Base-by-base conservation (phyloP, 2,797 vertebrate species). In the Acanthiza pusilla region DNA sequence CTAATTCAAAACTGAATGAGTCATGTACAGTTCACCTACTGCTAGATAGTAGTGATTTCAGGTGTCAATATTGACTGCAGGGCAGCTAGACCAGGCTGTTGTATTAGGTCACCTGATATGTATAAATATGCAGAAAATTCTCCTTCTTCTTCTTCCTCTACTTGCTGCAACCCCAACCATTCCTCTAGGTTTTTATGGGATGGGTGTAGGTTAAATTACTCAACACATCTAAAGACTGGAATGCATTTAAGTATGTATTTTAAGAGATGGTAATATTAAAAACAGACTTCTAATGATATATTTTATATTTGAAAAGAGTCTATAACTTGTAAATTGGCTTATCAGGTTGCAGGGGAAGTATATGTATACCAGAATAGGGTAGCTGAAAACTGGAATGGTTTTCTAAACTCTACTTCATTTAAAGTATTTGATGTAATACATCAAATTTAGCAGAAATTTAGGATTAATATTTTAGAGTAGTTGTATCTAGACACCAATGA, bases 401-500 rank as follows among this genome's bases (percentile, higher is more conserved):
- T 85, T 94, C 57, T 53, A 94, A 87, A 93, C 32, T 82, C 7
- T 75, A 42, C 36, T 93, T 81, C 1, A 75, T 91, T 96, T 95
- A 65, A 91, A 96, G 67, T 94, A 97, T 62, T 86, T 87, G 16
- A 82, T 87, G 25, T 62, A 20, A 47, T 94, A 80, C 4, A 42
- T 93, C 60, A 70, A 84, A 65, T 77, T 72, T 88, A 96, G 55
- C 53, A 96, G 63, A 96, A 93, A 43, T 83, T 61, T 83, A 36
- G 32, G 75, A 87, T n/a, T 80, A 88, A 53, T 88, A 32, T 73
- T 51, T 93, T 96, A 85, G 47, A 95, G 73, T 81, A 93, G 76
- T 81, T 98, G 27, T 90, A 94, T 96, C 77, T 95, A 90, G 51
- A 92, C 88, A 74, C 65, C 90, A 96, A 96, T 96, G 81, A 95